Evolutionary conservation across 1,140 invertebrate species (phyloP), one percentile per base, ranked within the genome.

Genomic region (Nasonia giraulti): DNA sequence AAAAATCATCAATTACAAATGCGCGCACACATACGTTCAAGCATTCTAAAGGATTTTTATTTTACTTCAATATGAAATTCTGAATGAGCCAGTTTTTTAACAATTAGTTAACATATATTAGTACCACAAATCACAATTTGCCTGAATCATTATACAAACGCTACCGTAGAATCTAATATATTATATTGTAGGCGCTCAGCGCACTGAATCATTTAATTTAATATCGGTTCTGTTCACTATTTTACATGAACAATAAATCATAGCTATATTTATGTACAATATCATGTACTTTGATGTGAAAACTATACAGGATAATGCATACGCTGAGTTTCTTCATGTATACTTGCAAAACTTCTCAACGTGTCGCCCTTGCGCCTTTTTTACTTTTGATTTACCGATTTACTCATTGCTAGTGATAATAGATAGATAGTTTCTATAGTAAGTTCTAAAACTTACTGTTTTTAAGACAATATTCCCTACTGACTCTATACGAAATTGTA

Each of bases 1-100:
- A 47, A 76, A 69, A 78, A 50, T 83, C 10, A 50, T 62, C 14
- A 40, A 40, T 23, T 81, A 75, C 0, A 83, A 68, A 83, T 47
- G 62, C 23, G 14, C 55, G 11, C 20, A 83, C 68, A 50, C 37
- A 77, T 31, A 40, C 40, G 7, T 27, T 44, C 50, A 44, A 27
- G 11, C n/a, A 77, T 77, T 27, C 23, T 83, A 31, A 20, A 55
- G 50, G 17, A 62, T 20, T 62, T 62, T n/a, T 62, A 7, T 76
- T 40, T 68, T 27, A 40, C 44, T 77, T 77, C 17, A n/a, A 8
- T 55, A 33, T 73, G 27, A 55, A 62, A 17, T n/a, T 62, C 17
- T 75, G 14, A 44, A 20, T 75, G 40, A 8, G 8, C 40, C 40
- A 8, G 5, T 12, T 71, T 40, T 82, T 44, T 27, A 75, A 68